These are phyloP conservation scores for Echeneis naucrates DNA, from an alignment of 2,797 vertebrate genomes.

Conservation along the genomic window DNA sequence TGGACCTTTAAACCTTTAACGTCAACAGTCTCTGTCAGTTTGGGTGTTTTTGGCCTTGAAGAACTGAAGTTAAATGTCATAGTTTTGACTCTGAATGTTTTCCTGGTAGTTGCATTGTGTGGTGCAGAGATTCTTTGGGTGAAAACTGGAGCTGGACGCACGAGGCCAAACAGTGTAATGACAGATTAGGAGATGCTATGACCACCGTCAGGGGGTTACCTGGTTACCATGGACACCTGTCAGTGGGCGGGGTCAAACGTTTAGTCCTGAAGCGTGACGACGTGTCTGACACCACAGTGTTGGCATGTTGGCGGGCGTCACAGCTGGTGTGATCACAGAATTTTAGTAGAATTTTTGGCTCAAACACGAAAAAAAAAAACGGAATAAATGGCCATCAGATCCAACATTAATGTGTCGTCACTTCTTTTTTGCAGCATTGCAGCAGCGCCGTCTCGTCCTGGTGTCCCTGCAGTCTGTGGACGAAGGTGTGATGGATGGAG, in stretches of 20 bases:
- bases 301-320: too few species aligned
- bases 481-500: constrained; percentile 15
- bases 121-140: neutral
- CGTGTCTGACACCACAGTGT: too few species aligned
- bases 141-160: neutral
- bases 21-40: neutral
- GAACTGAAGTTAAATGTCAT: neutral
- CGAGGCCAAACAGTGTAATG: too few species aligned
- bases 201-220: too few species aligned
- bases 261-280: too few species aligned
- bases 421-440: constrained; percentile 6
- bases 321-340: too few species aligned
- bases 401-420: constrained; percentile 3
- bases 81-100: too few species aligned
- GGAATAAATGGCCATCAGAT: constrained; percentile 1
- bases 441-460: neutral
- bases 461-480: neutral
- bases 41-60: neutral
- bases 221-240: too few species aligned
- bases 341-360: neutral
- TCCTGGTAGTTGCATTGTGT: too few species aligned
- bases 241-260: too few species aligned
- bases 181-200: neutral
- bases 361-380: too few species aligned
- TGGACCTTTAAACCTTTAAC: neutral